phyloP scores from a whole-genome alignment of 2,888 invertebrate species.

The Epinotia brunnichana region DNA sequence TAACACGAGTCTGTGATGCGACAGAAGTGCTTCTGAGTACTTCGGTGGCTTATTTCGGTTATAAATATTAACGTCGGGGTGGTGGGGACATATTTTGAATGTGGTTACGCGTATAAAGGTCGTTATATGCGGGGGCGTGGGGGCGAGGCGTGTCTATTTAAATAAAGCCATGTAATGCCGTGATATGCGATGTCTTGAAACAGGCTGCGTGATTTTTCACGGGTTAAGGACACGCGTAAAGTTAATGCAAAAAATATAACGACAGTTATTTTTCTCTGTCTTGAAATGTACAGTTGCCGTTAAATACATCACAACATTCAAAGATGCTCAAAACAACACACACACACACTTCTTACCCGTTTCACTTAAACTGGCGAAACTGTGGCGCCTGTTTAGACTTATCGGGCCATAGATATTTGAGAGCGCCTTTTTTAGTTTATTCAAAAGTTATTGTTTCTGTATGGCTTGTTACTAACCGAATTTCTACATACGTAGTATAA shows the following conservation, averaged over 20 bases:
- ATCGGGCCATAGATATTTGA: no score
- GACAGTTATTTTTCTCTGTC: neutral
- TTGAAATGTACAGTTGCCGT: neutral
- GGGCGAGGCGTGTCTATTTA: conserved; percentile 57
- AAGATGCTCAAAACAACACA: no score
- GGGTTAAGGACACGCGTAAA: neutral
- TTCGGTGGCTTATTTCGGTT: conserved; percentile 73
- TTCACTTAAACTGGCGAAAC: no score
- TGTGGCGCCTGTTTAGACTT: no score
- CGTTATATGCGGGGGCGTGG: conserved; percentile 61
- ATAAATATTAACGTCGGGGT: conserved; percentile 77
- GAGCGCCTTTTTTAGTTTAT: no score
- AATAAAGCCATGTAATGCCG: conserved; percentile 31
- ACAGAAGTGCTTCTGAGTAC: conserved; percentile 75
- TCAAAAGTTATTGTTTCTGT: no score
- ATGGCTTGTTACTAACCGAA: neutral
- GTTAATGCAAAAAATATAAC: neutral
- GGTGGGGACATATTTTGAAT: conserved; percentile 48
- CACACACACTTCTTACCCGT: no score
- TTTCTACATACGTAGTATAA: neutral
- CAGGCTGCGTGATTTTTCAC: conserved; percentile 6
- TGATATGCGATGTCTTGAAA: conserved; percentile 21
- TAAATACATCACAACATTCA: neutral
- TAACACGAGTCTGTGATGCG: conserved; percentile 77
- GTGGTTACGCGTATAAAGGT: conserved; percentile 73